Evolutionary conservation across 2,113 vertebrate genomes (phyloP), one percentile per base, ranked within the genome.

Genomic region (Periophthalmodon schlosseri): DNA sequence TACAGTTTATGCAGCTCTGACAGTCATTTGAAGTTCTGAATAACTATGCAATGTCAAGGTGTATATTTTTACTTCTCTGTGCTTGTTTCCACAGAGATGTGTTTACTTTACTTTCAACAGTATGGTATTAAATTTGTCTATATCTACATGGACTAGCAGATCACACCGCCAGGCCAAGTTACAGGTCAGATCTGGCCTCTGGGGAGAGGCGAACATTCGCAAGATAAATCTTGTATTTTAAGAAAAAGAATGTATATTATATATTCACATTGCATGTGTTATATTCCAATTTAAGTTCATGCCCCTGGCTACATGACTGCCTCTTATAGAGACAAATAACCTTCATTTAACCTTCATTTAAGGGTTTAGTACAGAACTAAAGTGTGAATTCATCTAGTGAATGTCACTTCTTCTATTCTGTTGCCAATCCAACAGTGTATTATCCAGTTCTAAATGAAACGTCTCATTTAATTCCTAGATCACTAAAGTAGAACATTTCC

Each of bases 1-100:
- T 65, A 77, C 39, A 78, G 50, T 57, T 73, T 54, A 7, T 63
- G 58, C 28, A 8, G 57, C 83, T 70, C 57, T 81, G 77, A 77
- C 68, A 57, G 70, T 83, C 69, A 18, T 34, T 79, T 81, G 3
- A 52, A 6, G 16, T 20, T 16, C 16, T 20, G 6, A 16, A 20
- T 52, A 3, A 52, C 18, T 18, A 8, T 52, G 18, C 18, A 54
- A 20, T 44, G 39, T 44, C 49, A 52, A 7, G 4, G 16, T 44
- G 5, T 4, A 39, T 39, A 39, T 39, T 39, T 39, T 28, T 4
- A 39, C 1, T 9, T 39, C 4, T 39, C 9, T 9, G 36, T 39
- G 36, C 36, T 39, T 11, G 39, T 44, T 44, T 44, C 39, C 39
- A 44, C 9, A 7, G 39, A 44, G 39, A 39, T 39, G 36, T 39